Percentiles rank a stretch among this genome's conserved stretches.
phyloP scores from a whole-genome alignment of 2,113 vertebrate species.

The Pampusana beccarii region DNA sequence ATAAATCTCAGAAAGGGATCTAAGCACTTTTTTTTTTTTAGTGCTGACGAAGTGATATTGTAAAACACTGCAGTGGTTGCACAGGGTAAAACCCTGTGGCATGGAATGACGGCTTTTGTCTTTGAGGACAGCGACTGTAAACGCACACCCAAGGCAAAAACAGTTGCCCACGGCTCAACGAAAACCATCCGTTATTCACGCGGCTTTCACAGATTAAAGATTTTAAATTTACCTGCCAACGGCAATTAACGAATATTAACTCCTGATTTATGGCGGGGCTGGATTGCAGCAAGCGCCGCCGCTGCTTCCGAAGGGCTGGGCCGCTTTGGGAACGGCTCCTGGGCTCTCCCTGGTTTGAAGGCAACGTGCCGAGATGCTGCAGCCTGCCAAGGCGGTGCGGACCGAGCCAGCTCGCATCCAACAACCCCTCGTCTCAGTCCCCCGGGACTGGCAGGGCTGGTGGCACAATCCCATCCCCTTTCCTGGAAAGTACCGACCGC shows the following conservation, averaged over 20 bases:
- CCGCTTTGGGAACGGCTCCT: not conserved
- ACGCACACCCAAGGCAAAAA: not conserved
- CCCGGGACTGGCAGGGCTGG: not conserved
- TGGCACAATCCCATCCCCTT: not conserved
- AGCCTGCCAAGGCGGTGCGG: not conserved
- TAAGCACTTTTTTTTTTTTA: not conserved
- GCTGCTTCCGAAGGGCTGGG: not conserved
- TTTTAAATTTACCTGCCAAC: not conserved
- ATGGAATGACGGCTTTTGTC: not conserved
- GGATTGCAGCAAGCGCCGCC: not conserved
- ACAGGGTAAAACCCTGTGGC: constrained; percentile 1
- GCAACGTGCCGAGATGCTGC: not conserved
- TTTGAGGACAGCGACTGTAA: not conserved
- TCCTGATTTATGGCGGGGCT: fast-evolving
- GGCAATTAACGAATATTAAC: not conserved
- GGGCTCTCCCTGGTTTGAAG: not conserved
- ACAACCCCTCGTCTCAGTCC: not conserved
- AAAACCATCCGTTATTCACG: not conserved
- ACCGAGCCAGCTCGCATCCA: not conserved
- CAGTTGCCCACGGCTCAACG: not conserved
- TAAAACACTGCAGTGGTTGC: not conserved
- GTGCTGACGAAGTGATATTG: constrained; percentile 18
- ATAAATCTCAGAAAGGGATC: not conserved
- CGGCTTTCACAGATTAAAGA: not conserved
- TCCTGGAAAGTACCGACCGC: not conserved